Evolutionary conservation across 2,888 invertebrate species (phyloP), one percentile per base, ranked within the genome.

Genomic region (Ischnus inquisitorius): DNA sequence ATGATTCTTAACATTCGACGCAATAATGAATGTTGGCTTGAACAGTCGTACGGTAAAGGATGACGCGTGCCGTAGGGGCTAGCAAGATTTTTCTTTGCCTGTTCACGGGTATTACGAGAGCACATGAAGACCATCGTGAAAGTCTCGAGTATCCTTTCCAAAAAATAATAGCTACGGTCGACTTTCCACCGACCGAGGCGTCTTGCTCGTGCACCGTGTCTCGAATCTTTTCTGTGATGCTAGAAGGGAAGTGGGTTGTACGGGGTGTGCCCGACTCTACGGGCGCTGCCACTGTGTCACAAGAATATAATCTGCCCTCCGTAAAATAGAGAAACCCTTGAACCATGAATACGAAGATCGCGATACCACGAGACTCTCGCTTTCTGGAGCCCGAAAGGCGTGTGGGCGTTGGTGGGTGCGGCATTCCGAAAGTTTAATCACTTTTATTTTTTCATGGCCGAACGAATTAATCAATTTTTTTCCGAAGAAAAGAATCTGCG

Each of bases 221-320:
- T 48, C 69, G 39, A 71, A 64, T 84, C 85, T 85, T 87, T 85
- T 87, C 64, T 48, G 60, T 60, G 41, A 28, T 34, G 83, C 69
- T 84, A 75, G 86, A 88, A 88, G 89, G 91, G 91, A 91, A 92
- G 90, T 92, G 90, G 92, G 91, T 89, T 90, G 91, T 87, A 86
- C 89, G 87, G 89, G 91, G 91, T 91, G 92, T 89, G 89, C 85
- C 90, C 87, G 86, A 81, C 78, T 60, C 60, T 78, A 68, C 69
- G 72, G 67, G 75, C 84, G 77, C 65, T 71, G 69, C 78, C 80
- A 78, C 81, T 79, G 72, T 65, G 43, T 67, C 82, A 77, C 68
- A 2, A 57, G 65, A 57, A 48, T 43, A 72, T 75, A 28, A 22
- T 65, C 43, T 54, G 71, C 62, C 65, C 65, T 76, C 71, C 67